Evolutionary conservation across 2,797 vertebrate genomes (phyloP), one percentile per base, ranked within the genome.

Genomic region (Muraenolepis orangiensis): DNA sequence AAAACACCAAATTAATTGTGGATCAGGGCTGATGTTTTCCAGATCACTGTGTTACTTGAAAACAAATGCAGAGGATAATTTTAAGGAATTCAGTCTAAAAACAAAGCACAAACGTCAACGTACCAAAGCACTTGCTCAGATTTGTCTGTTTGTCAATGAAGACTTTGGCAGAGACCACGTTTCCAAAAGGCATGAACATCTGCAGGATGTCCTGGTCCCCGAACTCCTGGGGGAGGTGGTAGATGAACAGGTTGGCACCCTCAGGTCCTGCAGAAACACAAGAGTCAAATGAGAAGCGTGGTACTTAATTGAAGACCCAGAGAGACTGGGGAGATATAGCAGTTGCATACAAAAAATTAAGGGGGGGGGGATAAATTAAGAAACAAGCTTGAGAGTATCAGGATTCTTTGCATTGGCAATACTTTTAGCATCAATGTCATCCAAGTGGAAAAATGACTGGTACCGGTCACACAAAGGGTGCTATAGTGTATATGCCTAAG

Each of bases 111-210:
- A 14, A 28, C 23, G 12, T 11, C 80, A 82, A 93, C 96, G 86
- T 94, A 98, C 97, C 97, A 93, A 98, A 98, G 95, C 97, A 98
- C 95, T 98, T 98, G 97, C 97, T 98, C 94, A 98, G 94, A 95
- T 98, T 98, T 94, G 97, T 98, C 95, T 98, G 97, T 95, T 98
- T 98, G 95, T 98, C 97, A 90, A 98, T 97, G 94, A 98, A 98
- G 94, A 98, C 96, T 97, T 98, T 98, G 95, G 97, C 96, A 94
- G 97, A 98, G 90, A 98, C 97, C 93, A 98, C 96, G 86, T 98
- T 98, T 94, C 97, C 97, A 90, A 98, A 98, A 95, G 97, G 97
- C 96, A 98, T 97, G 93, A 98, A 98, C 96, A 98, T 98, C 94
- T 98, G 97, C 90, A 98, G 94, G 89, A 98, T 96, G 93, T 98